Evolutionary conservation across 1,140 invertebrate species (phyloP).

Genomic region (Cherax destructor): DNA sequence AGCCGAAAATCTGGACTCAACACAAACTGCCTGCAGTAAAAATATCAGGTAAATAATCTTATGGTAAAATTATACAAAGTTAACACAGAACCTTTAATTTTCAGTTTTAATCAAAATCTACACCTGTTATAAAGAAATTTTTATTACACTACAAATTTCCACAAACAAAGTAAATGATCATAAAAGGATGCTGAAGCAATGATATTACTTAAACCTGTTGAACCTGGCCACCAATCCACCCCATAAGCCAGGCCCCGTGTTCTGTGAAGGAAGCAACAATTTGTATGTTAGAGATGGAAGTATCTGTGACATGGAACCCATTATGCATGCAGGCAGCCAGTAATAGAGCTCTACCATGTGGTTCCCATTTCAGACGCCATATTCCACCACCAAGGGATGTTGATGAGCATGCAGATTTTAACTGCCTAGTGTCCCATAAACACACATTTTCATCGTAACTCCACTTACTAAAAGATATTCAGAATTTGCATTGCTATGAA

Average conservation of each 20-base stretch:
- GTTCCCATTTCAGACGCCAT: conserved; percentile 92
- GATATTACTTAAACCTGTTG: conserved; percentile 74
- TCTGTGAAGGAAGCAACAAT: conserved; percentile 79
- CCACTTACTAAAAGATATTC: conserved; percentile 84
- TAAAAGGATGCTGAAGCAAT: conserved; percentile 91
- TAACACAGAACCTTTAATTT: no score
- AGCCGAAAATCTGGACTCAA: no score
- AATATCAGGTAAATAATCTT: no score
- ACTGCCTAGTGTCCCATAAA: conserved; percentile 86
- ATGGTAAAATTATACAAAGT: no score
- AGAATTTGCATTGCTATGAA: conserved; percentile 82
- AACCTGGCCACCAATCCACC: conserved; percentile 83
- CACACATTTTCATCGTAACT: conserved; percentile 91
- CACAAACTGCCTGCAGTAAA: no score
- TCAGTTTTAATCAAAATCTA: no score
- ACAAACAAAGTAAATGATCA: conserved; percentile 81
- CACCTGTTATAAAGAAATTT: neutral
- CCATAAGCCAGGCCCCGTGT: conserved; percentile 89
- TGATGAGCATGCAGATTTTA: conserved; percentile 80
- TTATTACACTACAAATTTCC: conserved; percentile 72
- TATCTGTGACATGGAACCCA: conserved; percentile 85
- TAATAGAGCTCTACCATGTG: conserved; percentile 78
- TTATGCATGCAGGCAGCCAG: conserved; percentile 92
- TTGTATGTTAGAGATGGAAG: conserved; percentile 74
- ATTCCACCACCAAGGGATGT: conserved; percentile 85